Evolutionary conservation across 2,888 invertebrate genomes (phyloP), one percentile per base, ranked within the genome.

Genomic region (Sphaerophoria taeniata): DNA sequence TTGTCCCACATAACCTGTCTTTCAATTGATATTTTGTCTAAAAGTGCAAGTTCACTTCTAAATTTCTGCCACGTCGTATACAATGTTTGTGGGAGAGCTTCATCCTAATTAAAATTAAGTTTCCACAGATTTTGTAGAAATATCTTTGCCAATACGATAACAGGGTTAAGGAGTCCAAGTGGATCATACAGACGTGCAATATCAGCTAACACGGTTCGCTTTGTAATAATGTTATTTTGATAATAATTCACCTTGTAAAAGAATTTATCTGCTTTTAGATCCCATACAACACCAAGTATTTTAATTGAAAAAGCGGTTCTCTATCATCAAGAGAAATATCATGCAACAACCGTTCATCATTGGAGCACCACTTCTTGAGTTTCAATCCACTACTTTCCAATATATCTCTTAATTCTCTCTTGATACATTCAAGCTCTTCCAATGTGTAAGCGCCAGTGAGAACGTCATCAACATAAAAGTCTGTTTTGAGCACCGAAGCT

Each of bases 101-200:
- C 61, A 70, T 78, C 77, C 73, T 69, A 70, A 56, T 43, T 43
- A 7, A 83, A 39, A 56, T 82, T 75, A 47, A 79, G 74, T 2
- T 79, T 49, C 74, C 82, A 87, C 12, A 84, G 49, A 55, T 85
- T 63, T 45, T 87, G 87, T 7, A 87, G 55, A 9, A 86, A 49
- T 36, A 87, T 87, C 67, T 87, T 86, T 12, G 83, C 83, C 0
- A 53, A 49, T 5, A 84, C 16, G 3, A 82, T 61, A 4, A 87
- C 75, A 5, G 82, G 86, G 34, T 79, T 65, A 14, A 87, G 11
- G 16, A 79, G 24, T n/a, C 78, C 69, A 39, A 76, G 24, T 16
- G 87, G 75, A 24, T 87, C 85, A 14, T 70, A 87, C 7, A 87
- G 72, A n/a, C n/a, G n/a, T 58, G 73, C 71, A 4, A 82, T 67